Conservation (phyloP, 2,888 invertebrate species). For the Glomeris marginata region DNA sequence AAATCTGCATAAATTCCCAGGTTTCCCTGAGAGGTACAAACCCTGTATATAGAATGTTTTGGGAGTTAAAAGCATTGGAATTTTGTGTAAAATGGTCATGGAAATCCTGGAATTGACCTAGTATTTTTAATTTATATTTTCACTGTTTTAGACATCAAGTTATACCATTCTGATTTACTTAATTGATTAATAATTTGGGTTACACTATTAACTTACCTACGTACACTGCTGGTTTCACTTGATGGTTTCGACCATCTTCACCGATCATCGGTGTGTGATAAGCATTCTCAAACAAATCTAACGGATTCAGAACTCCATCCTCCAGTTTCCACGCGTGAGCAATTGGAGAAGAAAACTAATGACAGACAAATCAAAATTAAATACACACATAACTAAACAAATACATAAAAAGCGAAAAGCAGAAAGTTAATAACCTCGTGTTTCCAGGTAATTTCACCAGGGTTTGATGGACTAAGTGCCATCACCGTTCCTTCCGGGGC, state of each 20-base stretch:
- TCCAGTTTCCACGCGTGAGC: conserved; percentile 74
- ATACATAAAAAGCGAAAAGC: neutral
- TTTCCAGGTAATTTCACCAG: conserved; percentile 50
- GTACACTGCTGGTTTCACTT: conserved; percentile 52
- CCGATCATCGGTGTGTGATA: neutral
- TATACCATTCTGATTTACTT: no score
- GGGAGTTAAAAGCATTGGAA: no score
- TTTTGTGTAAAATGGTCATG: no score
- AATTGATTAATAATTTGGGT: no score
- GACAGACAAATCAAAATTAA: conserved; percentile 18
- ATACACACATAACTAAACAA: neutral
- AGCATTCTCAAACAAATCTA: conserved; percentile 50
- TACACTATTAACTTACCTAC: conserved; percentile 69
- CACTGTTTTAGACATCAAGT: no score
- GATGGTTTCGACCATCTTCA: conserved; percentile 13
- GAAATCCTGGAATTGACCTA: no score
- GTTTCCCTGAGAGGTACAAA: no score
- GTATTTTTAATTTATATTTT: no score
- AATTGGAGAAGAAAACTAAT: conserved; percentile 66
- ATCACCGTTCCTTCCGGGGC: conserved; percentile 54
- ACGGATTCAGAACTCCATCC: conserved; percentile 45
- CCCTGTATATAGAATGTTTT: no score
- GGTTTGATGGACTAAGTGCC: conserved; percentile 44
- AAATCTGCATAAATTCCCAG: no score
- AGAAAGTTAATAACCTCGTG: conserved; percentile 43